Evolutionary conservation across 1,140 invertebrate genomes (phyloP).

Genomic region (Bombus confusus): DNA sequence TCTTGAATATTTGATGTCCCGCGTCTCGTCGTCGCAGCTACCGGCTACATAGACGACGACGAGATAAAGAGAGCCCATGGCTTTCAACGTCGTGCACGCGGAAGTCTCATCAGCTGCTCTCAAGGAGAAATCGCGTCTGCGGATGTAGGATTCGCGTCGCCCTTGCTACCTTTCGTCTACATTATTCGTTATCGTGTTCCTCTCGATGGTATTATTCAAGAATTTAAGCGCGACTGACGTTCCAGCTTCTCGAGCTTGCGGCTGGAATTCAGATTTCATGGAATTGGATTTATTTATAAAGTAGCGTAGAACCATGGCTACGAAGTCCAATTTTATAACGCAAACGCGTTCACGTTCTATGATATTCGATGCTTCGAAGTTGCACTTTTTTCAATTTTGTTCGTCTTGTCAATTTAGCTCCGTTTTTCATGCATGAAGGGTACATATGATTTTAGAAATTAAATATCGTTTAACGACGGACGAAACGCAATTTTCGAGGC

Average conservation of each 20-base stretch:
- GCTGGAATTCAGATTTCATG: background rate
- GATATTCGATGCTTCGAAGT: background rate
- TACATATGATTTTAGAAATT: no score
- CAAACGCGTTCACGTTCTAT: background rate
- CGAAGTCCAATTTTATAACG: background rate
- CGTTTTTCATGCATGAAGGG: no score
- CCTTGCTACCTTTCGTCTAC: background rate
- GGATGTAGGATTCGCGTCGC: background rate
- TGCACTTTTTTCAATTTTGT: background rate
- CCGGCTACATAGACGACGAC: slow-evolving; percentile 48
- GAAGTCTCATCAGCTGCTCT: slow-evolving; percentile 46
- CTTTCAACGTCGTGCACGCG: slow-evolving; percentile 51
- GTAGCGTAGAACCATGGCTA: background rate
- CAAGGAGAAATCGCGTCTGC: slow-evolving; percentile 29
- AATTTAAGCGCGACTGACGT: slow-evolving; percentile 20
- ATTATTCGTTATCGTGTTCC: slow-evolving; percentile 38
- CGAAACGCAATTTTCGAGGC: no score
- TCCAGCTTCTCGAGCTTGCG: background rate
- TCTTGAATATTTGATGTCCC: slow-evolving; percentile 72
- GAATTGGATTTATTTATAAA: slow-evolving; percentile 9
- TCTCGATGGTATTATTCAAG: slow-evolving; percentile 8
- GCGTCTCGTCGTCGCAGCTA: slow-evolving; percentile 48
- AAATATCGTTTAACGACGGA: no score
- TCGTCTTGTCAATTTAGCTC: no score
- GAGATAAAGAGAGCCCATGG: slow-evolving; percentile 58